Percentiles rank a stretch among this genome's conserved stretches.
Evolutionary conservation across 2,113 vertebrate genomes (phyloP).

Genomic region (Gymnarchus niloticus): DNA sequence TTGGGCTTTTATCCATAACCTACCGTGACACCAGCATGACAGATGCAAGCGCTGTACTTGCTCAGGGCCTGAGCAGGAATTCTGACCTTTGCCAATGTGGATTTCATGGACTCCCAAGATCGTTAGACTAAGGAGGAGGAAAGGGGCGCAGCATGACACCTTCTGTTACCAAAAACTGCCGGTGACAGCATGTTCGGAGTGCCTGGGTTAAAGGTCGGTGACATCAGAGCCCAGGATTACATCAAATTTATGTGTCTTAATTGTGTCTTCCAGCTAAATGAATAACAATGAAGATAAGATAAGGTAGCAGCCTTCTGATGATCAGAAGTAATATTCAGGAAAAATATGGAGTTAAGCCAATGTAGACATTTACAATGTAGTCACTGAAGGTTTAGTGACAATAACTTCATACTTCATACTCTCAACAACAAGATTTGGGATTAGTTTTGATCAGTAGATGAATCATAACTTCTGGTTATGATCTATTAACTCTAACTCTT

Average conservation of each 20-base stretch:
- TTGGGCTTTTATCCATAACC: constrained; percentile 12
- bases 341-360: not conserved
- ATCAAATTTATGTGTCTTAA: not conserved
- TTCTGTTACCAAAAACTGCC: too few species aligned
- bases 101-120: not conserved
- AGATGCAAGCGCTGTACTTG: constrained; percentile 5
- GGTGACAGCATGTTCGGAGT: not conserved
- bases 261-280: too few species aligned
- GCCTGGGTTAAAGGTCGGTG: not conserved
- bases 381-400: not conserved
- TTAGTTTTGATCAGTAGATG: too few species aligned
- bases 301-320: too few species aligned
- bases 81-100: constrained; percentile 6
- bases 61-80: not conserved
- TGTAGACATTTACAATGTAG: not conserved
- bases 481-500: not conserved
- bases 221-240: not conserved
- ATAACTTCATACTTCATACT: not conserved
- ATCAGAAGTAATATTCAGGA: not conserved
- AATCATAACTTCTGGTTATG: not conserved
- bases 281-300: too few species aligned
- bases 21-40: not conserved
- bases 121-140: not conserved
- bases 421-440: too few species aligned
- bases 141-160: not conserved